Base-by-base conservation (phyloP, 2,888 invertebrate species). In the Rosalia funebris region DNA sequence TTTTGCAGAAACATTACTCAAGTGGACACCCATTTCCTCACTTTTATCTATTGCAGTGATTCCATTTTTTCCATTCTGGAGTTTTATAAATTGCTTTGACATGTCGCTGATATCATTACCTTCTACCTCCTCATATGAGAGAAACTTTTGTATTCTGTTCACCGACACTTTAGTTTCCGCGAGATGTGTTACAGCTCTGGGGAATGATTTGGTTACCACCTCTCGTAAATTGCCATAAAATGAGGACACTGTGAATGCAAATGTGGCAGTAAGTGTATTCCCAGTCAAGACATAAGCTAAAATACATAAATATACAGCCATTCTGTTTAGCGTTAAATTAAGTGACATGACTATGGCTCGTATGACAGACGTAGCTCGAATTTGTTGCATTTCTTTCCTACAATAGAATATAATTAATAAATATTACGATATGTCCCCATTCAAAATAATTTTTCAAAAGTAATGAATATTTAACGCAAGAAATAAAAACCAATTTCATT, bases 281-380 rank as follows among this genome's bases (percentile, higher is more conserved):
- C 90, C 91, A 62, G 88, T 82, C 1, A 93, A 81, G 4, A 91
- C 89, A 74, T 90, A 93, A 0, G 90, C 86, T 20, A 93, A 83
- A 47, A 96, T 85, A 1, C 93, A 93, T 50, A 92, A 86, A 76
- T 90, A 93, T n/a, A 95, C 84, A 0, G 95, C 91, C 34, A 92
- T 86, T 67, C 95, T 88, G 72, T 93, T 91, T 0, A 94, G 91
- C 76, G 93, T 94, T 45, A 95, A 89, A 74, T 86, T 79, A 61
- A 86, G 78, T 0, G 89, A 87, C 20, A 87, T 82, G 10, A 87
- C 87, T 68, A 89, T 85, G 0, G 87, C 89, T 74, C 86, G 83
- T 56, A 89, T 84, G 79, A 87, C 87, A 0, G 89, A 87, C 3
- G 88, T 87, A 19, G 84, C 81, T 67, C 85, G 83, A 53, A 91